Evolutionary conservation across 2,113 vertebrate genomes (phyloP).

Genomic region (Anhinga rufa): DNA sequence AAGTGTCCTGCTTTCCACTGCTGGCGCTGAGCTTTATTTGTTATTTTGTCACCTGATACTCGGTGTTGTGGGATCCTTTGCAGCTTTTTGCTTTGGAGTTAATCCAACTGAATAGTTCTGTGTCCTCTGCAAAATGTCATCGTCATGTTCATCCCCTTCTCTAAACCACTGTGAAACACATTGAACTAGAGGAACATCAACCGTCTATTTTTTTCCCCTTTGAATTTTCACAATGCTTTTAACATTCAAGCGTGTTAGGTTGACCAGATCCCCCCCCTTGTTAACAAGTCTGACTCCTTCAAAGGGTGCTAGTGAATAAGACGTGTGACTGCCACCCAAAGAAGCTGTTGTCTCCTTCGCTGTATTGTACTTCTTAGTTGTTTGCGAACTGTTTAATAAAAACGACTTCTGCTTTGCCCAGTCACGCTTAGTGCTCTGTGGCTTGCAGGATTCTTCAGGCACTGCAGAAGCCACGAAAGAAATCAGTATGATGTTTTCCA

Average conservation of each 20-base stretch:
- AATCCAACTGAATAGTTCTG: background rate
- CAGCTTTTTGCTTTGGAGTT: background rate
- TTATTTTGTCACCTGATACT: background rate
- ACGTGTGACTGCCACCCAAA: background rate
- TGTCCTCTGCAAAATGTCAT: background rate
- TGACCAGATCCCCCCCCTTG: background rate
- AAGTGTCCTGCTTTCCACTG: background rate
- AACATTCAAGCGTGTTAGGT: rapidly evolving
- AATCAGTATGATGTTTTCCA: rapidly evolving
- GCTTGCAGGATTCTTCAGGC: background rate
- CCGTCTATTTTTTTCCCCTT: background rate
- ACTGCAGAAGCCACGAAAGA: background rate
- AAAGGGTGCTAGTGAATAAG: background rate
- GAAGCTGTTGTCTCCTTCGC: background rate
- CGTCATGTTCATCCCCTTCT: background rate
- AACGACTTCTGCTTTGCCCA: background rate
- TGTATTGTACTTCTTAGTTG: background rate
- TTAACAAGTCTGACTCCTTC: background rate
- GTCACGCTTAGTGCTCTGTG: background rate
- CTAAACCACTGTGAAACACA: background rate
- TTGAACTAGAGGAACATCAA: background rate
- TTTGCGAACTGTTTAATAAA: background rate
- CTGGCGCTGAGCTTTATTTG: background rate
- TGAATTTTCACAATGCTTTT: background rate
- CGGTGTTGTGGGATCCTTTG: background rate